Percentiles rank a stretch among this genome's conserved stretches.
Evolutionary conservation across 2,888 invertebrate genomes (phyloP).

Genomic region (Anticlea derivata): DNA sequence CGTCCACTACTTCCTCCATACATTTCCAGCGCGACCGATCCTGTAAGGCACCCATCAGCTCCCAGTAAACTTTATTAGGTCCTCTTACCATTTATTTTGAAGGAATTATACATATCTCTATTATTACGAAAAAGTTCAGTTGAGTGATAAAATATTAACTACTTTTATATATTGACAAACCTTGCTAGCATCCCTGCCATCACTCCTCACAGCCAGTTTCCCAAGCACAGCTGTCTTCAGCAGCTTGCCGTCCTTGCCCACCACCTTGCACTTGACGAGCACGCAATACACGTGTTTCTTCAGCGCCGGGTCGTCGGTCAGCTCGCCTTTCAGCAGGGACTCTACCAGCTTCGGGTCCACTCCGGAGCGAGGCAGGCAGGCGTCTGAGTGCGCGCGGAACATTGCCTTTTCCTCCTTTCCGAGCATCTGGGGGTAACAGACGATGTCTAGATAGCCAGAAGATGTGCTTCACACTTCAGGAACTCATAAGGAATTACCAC

Average conservation of each 20-base stretch:
- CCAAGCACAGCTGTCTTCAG: constrained; percentile 63
- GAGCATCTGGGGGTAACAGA: constrained; percentile 44
- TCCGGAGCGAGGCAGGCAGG: constrained; percentile 55
- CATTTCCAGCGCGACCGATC: no score
- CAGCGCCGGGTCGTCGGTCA: constrained; percentile 52
- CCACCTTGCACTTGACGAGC: constrained; percentile 68
- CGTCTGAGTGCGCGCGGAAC: constrained; percentile 72
- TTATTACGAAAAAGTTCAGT: no score
- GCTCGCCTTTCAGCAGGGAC: constrained; percentile 57
- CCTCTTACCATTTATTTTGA: no score
- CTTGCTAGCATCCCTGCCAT: constrained; percentile 63
- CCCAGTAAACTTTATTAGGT: no score
- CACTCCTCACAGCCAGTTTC: constrained; percentile 52
- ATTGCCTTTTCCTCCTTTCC: constrained; percentile 72
- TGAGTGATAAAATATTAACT: no score
- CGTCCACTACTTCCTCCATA: no score
- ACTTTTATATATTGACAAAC: constrained; percentile 43
- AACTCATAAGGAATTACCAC: no score
- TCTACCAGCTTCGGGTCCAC: constrained; percentile 52
- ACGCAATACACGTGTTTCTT: constrained; percentile 71
- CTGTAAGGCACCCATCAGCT: no score
- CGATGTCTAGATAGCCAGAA: background rate
- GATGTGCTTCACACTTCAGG: no score
- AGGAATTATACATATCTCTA: no score
- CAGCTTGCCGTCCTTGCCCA: constrained; percentile 74